Evolutionary conservation across 2,888 invertebrate genomes (phyloP), one percentile per base, ranked within the genome.

Genomic region (Crocallis elinguaria): DNA sequence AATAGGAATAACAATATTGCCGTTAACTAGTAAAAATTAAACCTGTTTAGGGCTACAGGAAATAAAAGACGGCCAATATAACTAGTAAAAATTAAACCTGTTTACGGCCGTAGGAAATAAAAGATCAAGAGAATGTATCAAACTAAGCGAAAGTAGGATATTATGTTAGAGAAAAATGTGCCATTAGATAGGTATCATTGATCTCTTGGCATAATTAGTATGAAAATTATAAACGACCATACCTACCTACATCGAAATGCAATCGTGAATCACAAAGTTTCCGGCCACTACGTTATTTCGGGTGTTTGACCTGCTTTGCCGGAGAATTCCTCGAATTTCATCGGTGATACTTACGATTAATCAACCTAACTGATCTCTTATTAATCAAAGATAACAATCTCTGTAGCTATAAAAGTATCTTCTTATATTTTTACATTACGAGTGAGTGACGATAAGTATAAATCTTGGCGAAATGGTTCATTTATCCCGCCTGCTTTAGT

Each of bases 251-350:
- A 73, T 68, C 64, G 60, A 69, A 72, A 73, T 76, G 72, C 66
- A 73, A 61, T 66, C 54, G 60, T 82, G 84, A 86, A 73, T 87
- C 84, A 82, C 71, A 71, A 70, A 72, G 74, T 71, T 79, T 79
- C 78, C 81, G 77, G 69, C 70, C 70, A 65, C 69, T 72, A 67
- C 57, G 66, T 73, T 79, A 82, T 83, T 84, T 77, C 74, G 72
- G 76, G 71, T 71, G 72, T 66, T 75, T 77, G 82, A 77, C 78
- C 79, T 69, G 78, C 77, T 82, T 82, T 71, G 69, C 64, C 45
- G 64, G 57, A 58, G 60, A 59, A 69, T 82, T 80, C 79, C 71
- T 73, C 63, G 79, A 79, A 82, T 75, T 65, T 59, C 61, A 67
- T 63, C 64, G 60, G 53, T 62, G 46, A 63, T 62, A n/a, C n/a